Conservation (phyloP, 2,113 vertebrate genomes). For the Saguinus midas region DNA sequence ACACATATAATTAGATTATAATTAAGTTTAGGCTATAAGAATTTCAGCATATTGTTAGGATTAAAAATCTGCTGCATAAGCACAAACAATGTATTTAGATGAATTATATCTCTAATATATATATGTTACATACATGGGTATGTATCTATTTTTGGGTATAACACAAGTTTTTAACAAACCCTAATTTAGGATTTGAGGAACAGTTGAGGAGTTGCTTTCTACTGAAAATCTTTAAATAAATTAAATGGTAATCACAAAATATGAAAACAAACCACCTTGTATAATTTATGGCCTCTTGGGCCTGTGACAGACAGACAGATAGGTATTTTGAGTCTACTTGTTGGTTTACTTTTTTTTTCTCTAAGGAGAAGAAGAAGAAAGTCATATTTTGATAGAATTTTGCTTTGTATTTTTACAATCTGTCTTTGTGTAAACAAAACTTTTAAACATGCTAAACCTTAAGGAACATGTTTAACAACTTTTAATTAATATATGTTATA, state of each 20-base stretch:
- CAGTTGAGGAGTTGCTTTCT: constrained; percentile 39
- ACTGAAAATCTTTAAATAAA: constrained; percentile 44
- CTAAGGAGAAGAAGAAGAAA: constrained; percentile 31
- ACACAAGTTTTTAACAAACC: constrained; percentile 45
- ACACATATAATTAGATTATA: neutral
- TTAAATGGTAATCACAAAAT: constrained; percentile 31
- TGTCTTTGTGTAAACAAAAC: constrained; percentile 41
- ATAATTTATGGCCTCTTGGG: neutral
- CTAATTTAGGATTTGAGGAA: constrained; percentile 12
- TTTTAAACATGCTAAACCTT: constrained; percentile 8
- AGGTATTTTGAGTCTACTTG: neutral
- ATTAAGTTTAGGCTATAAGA: constrained; percentile 30
- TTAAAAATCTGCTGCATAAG: neutral
- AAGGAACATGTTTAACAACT: constrained; percentile 54
- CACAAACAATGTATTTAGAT: constrained; percentile 12
- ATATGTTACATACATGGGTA: neutral
- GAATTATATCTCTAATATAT: neutral
- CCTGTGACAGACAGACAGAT: neutral
- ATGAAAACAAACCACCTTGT: constrained; percentile 19
- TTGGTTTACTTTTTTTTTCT: constrained; percentile 36
- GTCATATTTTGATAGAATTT: constrained; percentile 43
- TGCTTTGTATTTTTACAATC: constrained; percentile 47
- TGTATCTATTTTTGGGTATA: neutral
- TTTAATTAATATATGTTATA: neutral
- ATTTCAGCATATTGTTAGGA: neutral